Evolutionary conservation across 2,888 invertebrate genomes (phyloP).

Genomic region (Pyrrhosoma nymphula): DNA sequence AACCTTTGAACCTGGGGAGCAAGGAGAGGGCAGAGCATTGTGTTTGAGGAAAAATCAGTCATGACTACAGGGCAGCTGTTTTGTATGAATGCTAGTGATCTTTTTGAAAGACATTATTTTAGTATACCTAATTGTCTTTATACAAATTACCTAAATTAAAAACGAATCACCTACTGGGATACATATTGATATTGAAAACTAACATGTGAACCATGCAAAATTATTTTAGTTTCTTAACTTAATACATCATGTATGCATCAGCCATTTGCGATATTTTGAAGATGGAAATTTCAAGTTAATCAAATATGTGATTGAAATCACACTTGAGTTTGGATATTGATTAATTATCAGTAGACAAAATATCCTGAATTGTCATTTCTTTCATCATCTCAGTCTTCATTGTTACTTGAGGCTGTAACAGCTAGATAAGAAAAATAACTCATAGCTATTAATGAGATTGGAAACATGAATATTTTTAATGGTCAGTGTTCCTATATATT

Average conservation of each 20-base stretch:
- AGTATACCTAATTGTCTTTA: constrained; percentile 51
- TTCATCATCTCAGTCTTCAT: not conserved
- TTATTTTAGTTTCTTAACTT: constrained; percentile 48
- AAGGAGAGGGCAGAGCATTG: not conserved
- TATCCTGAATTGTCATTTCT: constrained; percentile 32
- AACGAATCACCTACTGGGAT: constrained; percentile 15
- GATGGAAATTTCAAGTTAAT: constrained; percentile 12
- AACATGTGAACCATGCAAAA: not conserved
- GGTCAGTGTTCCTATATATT: constrained; percentile 62
- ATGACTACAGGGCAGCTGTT: constrained; percentile 22
- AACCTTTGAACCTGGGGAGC: constrained; percentile 10
- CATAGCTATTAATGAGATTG: constrained; percentile 16
- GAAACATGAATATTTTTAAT: constrained; percentile 46
- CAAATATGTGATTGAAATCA: not conserved
- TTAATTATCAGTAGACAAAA: constrained; percentile 34
- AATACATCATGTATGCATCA: constrained; percentile 26
- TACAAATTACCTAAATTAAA: constrained; percentile 6
- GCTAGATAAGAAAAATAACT: constrained; percentile 24
- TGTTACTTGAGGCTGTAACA: not conserved
- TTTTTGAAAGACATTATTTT: constrained; percentile 60
- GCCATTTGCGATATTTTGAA: constrained; percentile 16
- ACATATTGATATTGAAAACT: constrained; percentile 39
- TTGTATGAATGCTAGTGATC: constrained; percentile 52
- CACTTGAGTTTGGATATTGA: not conserved
- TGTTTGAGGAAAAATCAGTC: constrained; percentile 40